Evolutionary conservation across 2,113 vertebrate genomes (phyloP), one percentile per base, ranked within the genome.

Genomic region (Budorcas taxicolor): DNA sequence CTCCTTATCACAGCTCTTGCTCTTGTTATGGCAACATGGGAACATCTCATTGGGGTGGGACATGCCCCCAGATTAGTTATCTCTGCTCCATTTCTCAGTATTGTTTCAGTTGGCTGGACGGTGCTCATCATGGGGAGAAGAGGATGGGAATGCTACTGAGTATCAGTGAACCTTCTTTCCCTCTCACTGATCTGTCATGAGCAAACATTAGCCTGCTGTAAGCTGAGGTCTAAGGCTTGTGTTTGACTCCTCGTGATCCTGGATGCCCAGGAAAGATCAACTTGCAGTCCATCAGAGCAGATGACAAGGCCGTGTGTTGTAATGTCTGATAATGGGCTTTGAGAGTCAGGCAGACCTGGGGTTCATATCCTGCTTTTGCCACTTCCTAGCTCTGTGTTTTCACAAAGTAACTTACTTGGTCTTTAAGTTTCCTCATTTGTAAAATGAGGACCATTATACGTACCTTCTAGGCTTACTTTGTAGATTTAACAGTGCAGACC

Each of bases 1-100:
- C 96, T 95, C 50, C 55, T 98, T 97, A 97, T 98, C 97, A 64
- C n/a, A 53, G 50, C 67, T 83, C 33, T 82, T 76, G 58, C 60
- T 64, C n/a, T 96, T 97, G 97, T 92, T 97, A 90, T 94, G 85
- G 81, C 78, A 96, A 94, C 2, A 36, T 45, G 21, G 6, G 52
- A n/a, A 82, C 33, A n/a, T 91, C 67, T 83, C 50, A 89, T 3
- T 81, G 33, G 76, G 33, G 4, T 27, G 83, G 95, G 94, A 33
- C 55, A 29, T 76, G 88, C 71, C 71, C 81, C 57, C 15, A 52
- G 96, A 96, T 97, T 96, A 93, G 90, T 58, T 97, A 95, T 97
- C 97, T 86, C 74, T 80, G 55, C 82, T 88, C 43, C 33, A 2
- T 82, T 94, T 52, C 92, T 94, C 58, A 40, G 25, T 64, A 88